phyloP scores from a whole-genome alignment of 2,113 vertebrate genomes.

The Chrysemys picta region DNA sequence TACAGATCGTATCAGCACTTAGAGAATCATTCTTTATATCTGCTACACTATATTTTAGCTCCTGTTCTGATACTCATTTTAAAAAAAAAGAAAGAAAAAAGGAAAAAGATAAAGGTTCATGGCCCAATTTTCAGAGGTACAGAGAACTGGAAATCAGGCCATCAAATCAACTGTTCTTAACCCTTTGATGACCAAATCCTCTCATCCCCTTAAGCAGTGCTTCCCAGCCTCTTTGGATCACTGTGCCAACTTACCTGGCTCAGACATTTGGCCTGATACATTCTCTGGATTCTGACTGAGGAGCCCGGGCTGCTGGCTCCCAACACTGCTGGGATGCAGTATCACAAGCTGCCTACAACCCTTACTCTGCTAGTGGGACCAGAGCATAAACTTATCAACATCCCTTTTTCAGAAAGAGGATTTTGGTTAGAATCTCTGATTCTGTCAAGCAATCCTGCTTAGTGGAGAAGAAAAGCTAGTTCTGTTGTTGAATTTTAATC shows the following conservation, averaged over 20 bases:
- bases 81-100: neutral
- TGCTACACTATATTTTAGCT: neutral
- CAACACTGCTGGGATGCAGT: neutral
- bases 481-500: neutral
- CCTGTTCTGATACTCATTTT: neutral
- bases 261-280: fast-evolving
- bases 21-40: neutral
- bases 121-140: neutral
- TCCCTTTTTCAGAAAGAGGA: neutral
- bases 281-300: neutral
- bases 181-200: neutral
- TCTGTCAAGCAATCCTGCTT: neutral
- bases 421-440: neutral
- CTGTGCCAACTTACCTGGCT: fast-evolving
- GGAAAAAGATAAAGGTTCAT: neutral
- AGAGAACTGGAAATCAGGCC: neutral
- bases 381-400: neutral
- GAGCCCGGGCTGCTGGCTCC: neutral
- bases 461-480: neutral
- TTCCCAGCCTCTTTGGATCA: neutral
- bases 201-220: fast-evolving
- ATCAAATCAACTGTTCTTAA: neutral
- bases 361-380: neutral
- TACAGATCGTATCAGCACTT: neutral
- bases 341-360: neutral